phyloP scores from a whole-genome alignment of 2,797 vertebrate species.

The Cossypha dichroa region DNA sequence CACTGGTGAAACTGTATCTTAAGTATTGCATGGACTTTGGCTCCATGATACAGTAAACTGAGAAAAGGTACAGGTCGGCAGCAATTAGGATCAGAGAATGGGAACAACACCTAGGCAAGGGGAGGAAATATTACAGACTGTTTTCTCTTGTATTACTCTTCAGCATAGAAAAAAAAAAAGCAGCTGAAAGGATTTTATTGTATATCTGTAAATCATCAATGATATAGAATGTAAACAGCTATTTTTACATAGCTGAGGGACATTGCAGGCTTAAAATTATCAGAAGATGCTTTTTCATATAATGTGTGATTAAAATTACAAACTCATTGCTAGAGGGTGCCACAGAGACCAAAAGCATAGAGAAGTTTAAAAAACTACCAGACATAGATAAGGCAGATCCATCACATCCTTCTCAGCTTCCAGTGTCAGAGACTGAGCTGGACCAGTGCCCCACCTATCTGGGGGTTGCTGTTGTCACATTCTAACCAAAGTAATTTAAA shows the following conservation, averaged over 20 bases:
- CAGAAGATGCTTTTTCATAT: background rate
- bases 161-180: background rate
- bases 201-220: background rate
- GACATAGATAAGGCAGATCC: background rate
- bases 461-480: background rate
- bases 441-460: background rate
- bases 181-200: background rate
- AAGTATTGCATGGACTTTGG: background rate
- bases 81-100: background rate
- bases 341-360: background rate
- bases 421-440: background rate
- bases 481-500: background rate
- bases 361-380: background rate
- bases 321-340: background rate
- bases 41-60: background rate
- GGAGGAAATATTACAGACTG: background rate
- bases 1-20: background rate
- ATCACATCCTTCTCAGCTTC: background rate
- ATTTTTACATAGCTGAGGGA: background rate
- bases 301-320: background rate
- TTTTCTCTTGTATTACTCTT: background rate
- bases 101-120: background rate
- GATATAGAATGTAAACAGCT: background rate
- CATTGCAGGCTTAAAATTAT: background rate
- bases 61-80: background rate